Conservation (phyloP, 2,113 vertebrate species). For the Onychorhynchus coronatus region DNA sequence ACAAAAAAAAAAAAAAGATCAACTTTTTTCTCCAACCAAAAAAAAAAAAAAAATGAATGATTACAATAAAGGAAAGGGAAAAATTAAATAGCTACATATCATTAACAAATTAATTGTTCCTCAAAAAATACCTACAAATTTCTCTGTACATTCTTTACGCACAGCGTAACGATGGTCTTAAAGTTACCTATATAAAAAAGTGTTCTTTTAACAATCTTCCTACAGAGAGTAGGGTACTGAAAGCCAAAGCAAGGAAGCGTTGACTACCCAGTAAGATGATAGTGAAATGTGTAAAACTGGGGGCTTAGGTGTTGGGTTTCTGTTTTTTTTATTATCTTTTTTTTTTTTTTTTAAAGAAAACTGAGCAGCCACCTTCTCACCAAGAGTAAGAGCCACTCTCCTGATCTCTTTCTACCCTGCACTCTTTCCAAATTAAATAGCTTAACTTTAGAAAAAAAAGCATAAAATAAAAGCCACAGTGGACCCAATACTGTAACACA, state of each 20-base stretch:
- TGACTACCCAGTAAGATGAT: constrained; percentile 81
- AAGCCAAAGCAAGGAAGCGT: constrained; percentile 80
- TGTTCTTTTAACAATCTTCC: constrained; percentile 86
- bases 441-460: neutral
- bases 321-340: neutral
- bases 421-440: constrained; percentile 51
- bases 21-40: constrained; percentile 93
- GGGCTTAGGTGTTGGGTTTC: neutral
- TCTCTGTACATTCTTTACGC: constrained; percentile 99
- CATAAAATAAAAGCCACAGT: constrained; percentile 45
- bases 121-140: constrained; percentile 99
- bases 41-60: constrained; percentile 84
- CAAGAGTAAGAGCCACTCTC: constrained; percentile 39
- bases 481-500: constrained; percentile 52
- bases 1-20: constrained; percentile 94
- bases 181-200: constrained; percentile 98
- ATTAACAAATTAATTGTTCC: constrained; percentile 99
- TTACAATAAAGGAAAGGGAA: constrained; percentile 93
- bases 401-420: neutral
- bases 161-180: constrained; percentile 99
- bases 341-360: constrained; percentile 13
- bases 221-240: constrained; percentile 89
- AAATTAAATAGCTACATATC: constrained; percentile 99
- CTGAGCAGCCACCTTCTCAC: constrained; percentile 60
- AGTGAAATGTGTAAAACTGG: constrained; percentile 80